Percentiles rank a stretch among this genome's conserved stretches.
These are phyloP conservation scores for Ptiloglossa arizonensis DNA, from an alignment of 1,140 invertebrate genomes.

Conservation along the genomic window DNA sequence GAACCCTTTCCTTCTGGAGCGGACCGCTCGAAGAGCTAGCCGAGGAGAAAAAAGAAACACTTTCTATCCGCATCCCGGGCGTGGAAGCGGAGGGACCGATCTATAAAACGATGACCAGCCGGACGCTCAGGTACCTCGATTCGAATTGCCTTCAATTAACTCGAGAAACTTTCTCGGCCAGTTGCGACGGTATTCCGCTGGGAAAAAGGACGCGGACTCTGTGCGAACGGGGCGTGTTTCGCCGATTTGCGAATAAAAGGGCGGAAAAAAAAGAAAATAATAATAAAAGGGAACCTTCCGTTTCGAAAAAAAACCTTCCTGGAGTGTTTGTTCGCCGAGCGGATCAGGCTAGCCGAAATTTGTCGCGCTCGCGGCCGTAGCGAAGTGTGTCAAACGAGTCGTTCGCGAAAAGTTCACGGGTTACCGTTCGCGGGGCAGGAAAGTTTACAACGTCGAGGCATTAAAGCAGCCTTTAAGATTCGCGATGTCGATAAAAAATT, in stretches of 20 bases:
- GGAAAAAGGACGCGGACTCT: neutral
- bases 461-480: neutral
- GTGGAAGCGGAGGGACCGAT: slow-evolving; percentile 37
- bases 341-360: no score
- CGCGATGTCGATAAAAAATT: neutral
- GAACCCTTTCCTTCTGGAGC: slow-evolving; percentile 49
- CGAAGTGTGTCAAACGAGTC: no score
- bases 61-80: slow-evolving; percentile 56
- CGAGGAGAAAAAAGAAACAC: slow-evolving; percentile 34
- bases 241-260: no score
- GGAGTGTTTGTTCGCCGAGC: no score
- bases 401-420: no score
- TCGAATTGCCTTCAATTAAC: slow-evolving; percentile 54
- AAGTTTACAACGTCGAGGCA: no score
- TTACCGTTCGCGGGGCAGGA: no score
- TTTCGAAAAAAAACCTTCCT: no score
- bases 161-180: slow-evolving; percentile 51
- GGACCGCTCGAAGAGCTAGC: slow-evolving; percentile 12
- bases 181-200: neutral
- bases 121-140: neutral
- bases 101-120: slow-evolving; percentile 42
- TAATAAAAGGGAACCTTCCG: no score
- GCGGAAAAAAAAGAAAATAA: no score
- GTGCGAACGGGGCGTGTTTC: no score
- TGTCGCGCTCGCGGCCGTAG: no score